Percentiles rank a stretch among this genome's conserved stretches.
phyloP scores from a whole-genome alignment of 1,140 invertebrate species.

The Caenorhabditis remanei region DNA sequence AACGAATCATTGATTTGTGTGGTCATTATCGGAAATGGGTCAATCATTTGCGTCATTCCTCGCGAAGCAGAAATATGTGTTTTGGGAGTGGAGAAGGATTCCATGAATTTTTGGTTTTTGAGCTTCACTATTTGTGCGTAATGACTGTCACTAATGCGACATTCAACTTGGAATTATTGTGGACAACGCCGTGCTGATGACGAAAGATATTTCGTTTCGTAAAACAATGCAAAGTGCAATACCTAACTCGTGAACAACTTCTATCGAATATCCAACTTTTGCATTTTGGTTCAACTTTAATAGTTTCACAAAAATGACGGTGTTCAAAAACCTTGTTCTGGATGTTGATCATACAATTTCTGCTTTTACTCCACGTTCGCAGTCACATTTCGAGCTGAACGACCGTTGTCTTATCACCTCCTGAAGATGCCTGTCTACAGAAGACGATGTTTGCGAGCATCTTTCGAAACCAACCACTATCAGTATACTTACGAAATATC shows the following conservation, averaged over 20 bases:
- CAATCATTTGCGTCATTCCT: slow-evolving; percentile 42
- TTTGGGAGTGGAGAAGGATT: slow-evolving; percentile 6
- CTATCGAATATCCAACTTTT: too few species aligned
- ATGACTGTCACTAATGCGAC: not conserved
- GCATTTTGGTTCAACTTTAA: too few species aligned
- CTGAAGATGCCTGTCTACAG: slow-evolving; percentile 25
- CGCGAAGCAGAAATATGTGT: not conserved
- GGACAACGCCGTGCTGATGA: too few species aligned
- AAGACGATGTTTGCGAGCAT: slow-evolving; percentile 40
- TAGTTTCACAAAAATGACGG: too few species aligned
- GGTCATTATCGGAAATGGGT: slow-evolving; percentile 30
- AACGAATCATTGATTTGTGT: slow-evolving; percentile 36
- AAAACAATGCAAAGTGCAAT: too few species aligned
- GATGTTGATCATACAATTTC: too few species aligned
- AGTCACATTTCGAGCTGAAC: slow-evolving; percentile 38
- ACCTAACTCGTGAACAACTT: too few species aligned
- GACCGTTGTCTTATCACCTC: slow-evolving; percentile 6
- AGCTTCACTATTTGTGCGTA: not conserved
- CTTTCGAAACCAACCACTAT: slow-evolving; percentile 35
- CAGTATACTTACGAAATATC: slow-evolving; percentile 50
- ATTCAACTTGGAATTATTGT: not conserved
- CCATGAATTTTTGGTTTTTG: slow-evolving; percentile 25
- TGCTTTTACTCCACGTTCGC: too few species aligned
- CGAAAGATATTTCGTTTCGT: too few species aligned
- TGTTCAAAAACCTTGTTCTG: too few species aligned